Evolutionary conservation across 2,113 vertebrate species (phyloP).

Genomic region (Pedionomus torquatus): DNA sequence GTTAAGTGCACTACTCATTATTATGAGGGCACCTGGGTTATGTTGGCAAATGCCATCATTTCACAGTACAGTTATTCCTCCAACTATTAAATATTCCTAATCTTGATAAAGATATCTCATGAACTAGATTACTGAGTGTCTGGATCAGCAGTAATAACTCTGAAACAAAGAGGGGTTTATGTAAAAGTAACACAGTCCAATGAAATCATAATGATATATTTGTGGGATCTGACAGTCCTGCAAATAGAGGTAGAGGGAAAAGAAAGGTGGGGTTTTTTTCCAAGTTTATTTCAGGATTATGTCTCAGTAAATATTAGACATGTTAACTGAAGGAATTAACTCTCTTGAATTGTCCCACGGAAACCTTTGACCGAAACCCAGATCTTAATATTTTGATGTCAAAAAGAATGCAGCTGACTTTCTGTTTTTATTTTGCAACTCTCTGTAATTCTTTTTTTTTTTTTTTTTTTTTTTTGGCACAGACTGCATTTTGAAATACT

Average conservation of each 20-base stretch:
- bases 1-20: neutral
- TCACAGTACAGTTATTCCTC: neutral
- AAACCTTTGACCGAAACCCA: neutral
- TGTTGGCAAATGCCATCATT: neutral
- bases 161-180: neutral
- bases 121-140: neutral
- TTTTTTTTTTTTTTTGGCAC: constrained; percentile 15
- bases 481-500: neutral
- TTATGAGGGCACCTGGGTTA: neutral
- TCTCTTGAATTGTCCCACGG: neutral
- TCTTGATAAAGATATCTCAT: neutral
- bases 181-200: neutral
- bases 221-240: neutral
- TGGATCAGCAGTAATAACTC: neutral
- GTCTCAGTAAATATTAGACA: neutral
- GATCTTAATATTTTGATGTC: neutral
- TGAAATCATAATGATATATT: neutral
- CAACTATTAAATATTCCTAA: neutral
- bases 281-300: neutral
- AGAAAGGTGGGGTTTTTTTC: too few species aligned
- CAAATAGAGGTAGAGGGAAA: neutral
- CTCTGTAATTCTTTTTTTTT: neutral
- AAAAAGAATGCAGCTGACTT: neutral
- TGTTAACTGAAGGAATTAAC: neutral
- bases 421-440: neutral